These are phyloP conservation scores for Eledone cirrhosa DNA, from an alignment of 2,888 invertebrate species.

Conservation along the genomic window DNA sequence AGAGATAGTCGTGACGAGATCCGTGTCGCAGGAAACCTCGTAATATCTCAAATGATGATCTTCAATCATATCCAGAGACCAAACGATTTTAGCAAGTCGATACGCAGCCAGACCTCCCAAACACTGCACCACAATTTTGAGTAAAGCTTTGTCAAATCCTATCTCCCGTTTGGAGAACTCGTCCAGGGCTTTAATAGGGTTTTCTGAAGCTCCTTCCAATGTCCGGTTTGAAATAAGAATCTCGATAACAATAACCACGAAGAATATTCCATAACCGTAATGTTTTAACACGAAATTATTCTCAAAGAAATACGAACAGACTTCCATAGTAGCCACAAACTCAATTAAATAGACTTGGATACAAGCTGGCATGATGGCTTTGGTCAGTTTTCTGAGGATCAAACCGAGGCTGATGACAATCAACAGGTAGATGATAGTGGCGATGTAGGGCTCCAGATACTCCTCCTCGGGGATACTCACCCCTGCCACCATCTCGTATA, in stretches of 20 bases:
- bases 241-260: constrained; percentile 50
- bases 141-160: constrained; percentile 37
- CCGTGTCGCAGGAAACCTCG: constrained; percentile 52
- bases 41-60: constrained; percentile 56
- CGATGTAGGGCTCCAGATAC: constrained; percentile 51
- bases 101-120: constrained; percentile 56
- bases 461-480: constrained; percentile 38
- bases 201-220: constrained; percentile 56
- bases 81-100: constrained; percentile 51
- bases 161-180: constrained; percentile 42
- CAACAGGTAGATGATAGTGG: constrained; percentile 51
- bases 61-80: constrained; percentile 57
- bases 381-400: constrained; percentile 44
- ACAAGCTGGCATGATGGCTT: constrained; percentile 39
- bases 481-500: constrained; percentile 16
- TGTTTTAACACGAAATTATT: constrained; percentile 58
- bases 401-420: constrained; percentile 50
- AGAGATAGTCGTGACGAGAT: constrained; percentile 51
- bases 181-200: constrained; percentile 54
- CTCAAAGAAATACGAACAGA: constrained; percentile 60
- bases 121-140: constrained; percentile 48
- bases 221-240: constrained; percentile 54
- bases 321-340: constrained; percentile 56
- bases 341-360: constrained; percentile 46
- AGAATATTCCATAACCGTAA: constrained; percentile 53